phyloP scores from a whole-genome alignment of 2,888 invertebrate genomes.

The Rhodophaea formosa region DNA sequence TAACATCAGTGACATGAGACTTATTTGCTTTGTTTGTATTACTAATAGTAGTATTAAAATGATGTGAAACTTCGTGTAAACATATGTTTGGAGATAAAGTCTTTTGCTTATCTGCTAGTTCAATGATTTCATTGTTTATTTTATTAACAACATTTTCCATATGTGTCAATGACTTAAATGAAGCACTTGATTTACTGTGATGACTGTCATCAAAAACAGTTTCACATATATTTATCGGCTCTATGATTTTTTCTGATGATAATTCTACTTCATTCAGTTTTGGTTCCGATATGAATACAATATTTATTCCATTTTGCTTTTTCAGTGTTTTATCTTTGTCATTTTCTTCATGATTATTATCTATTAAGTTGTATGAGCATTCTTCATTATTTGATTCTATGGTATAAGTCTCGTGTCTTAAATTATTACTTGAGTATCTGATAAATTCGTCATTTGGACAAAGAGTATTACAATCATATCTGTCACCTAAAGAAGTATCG shows the following conservation, averaged over 20 bases:
- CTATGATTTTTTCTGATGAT: constrained; percentile 23
- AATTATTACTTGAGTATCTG: not conserved
- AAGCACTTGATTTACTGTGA: not conserved
- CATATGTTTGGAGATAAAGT: not conserved
- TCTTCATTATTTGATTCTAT: constrained; percentile 3
- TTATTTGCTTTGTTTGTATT: not conserved
- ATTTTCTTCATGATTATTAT: not conserved
- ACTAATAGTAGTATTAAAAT: constrained; percentile 27
- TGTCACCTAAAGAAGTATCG: not conserved
- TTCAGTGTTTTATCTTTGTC: constrained; percentile 16
- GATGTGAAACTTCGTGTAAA: constrained; percentile 32
- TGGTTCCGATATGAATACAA: constrained; percentile 37
- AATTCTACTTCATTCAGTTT: not conserved
- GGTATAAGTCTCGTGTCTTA: not conserved
- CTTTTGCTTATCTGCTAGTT: not conserved
- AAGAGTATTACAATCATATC: not conserved
- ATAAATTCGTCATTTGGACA: not conserved
- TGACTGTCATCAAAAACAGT: constrained; percentile 31
- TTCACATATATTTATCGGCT: constrained; percentile 49
- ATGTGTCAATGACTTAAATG: not conserved
- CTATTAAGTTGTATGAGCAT: not conserved
- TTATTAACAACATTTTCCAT: not conserved
- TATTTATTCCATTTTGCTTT: constrained; percentile 24
- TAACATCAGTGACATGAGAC: not conserved
- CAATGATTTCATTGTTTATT: not conserved